Conservation (phyloP, 1,140 invertebrate genomes). For the Aphelenchoides avenae region DNA sequence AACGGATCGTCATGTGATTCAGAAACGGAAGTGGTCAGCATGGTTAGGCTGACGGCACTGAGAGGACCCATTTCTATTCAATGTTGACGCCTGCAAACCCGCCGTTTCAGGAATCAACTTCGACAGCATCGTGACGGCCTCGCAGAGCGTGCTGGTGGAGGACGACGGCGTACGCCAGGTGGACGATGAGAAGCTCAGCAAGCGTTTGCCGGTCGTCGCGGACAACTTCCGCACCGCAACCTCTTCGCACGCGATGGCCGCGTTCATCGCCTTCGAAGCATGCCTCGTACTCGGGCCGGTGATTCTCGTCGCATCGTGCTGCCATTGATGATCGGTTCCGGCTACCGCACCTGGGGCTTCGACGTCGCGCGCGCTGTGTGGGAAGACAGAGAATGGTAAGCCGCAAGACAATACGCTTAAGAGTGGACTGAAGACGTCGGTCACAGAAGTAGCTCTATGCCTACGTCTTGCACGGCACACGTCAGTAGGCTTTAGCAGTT, state of each 20-base stretch:
- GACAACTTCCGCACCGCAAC: constrained; percentile 29
- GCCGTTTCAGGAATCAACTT: constrained; percentile 34
- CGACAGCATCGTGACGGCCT: constrained; percentile 22
- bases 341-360: constrained; percentile 28
- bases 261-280: constrained; percentile 26
- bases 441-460: too few relatives aligned
- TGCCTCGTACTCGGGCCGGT: constrained; percentile 22
- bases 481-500: too few relatives aligned
- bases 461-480: too few relatives aligned
- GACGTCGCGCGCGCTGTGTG: constrained; percentile 25
- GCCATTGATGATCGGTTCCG: constrained; percentile 24
- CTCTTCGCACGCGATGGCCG: constrained; percentile 26
- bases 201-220: constrained; percentile 14
- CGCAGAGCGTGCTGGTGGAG: constrained; percentile 16
- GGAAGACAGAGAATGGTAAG: constrained; percentile 29
- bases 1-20: too few relatives aligned
- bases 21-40: too few relatives aligned
- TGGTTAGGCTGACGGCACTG: too few relatives aligned
- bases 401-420: too few relatives aligned
- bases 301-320: constrained; percentile 21
- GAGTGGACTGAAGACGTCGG: too few relatives aligned
- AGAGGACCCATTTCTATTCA: too few relatives aligned
- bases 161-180: constrained; percentile 26
- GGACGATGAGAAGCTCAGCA: constrained; percentile 21
- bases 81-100: too few relatives aligned